Evolutionary conservation across 2,113 vertebrate species (phyloP), one percentile per base, ranked within the genome.

Genomic region (Eptesicus fuscus): DNA sequence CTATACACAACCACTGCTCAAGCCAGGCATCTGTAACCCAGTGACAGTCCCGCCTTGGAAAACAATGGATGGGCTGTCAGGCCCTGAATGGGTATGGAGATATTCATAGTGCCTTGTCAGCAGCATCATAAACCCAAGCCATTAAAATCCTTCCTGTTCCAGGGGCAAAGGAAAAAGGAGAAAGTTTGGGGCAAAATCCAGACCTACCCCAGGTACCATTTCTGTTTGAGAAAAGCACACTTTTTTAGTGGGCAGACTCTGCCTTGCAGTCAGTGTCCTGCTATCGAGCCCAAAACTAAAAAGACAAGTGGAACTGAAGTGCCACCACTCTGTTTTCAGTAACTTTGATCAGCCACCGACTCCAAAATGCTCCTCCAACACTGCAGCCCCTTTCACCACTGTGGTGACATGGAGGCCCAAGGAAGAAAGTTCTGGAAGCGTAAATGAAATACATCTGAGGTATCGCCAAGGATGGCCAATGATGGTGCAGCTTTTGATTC

Each of bases 11-110:
- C 17, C 16, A 59, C 4, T n/a, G 11, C 17, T 32, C 30, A 16
- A 20, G 35, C 51, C 77, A 73, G 47, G 42, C 20, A 53, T n/a
- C 3, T 10, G 32, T 35, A 56, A 65, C 9, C 51, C 40, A 9
- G 10, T 0, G 59, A 61, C 0, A 7, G 20, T 10, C 28, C 63
- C 0, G 0, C 8, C 35, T 59, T 35, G 13, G 13, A 61, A 63
- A 23, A 25, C 40, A 18, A 9, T 42, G 28, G 32, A 20, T 3
- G 5, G 51, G 69, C 70, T 76, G 25, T 44, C 3, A 22, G 79
- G 30, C 40, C 71, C 37, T n/a, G 9, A 11, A 7, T 37, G 37
- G 14, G 13, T 4, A 2, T n/a, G 28, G 11, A 14, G 42, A 70
- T 9, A 13, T 4, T 4, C 37, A 95, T 11, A 13, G 30, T 11